phyloP scores from a whole-genome alignment of 2,888 invertebrate genomes.

The Agapetus fuscipes region DNA sequence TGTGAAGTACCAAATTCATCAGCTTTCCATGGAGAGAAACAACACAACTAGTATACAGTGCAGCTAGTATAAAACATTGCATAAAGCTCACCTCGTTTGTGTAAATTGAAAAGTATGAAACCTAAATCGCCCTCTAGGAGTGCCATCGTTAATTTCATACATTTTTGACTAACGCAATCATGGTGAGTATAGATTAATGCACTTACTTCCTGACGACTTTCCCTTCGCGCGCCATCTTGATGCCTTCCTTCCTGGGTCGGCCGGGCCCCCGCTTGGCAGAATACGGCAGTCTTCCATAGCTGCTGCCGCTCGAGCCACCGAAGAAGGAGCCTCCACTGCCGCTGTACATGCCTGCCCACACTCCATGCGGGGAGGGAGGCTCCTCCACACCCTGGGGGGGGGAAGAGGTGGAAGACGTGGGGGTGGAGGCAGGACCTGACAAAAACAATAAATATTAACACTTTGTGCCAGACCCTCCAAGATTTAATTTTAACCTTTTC shows the following conservation, averaged over 20 bases:
- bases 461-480: too few relatives aligned
- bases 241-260: constrained; percentile 68
- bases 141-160: too few relatives aligned
- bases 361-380: constrained; percentile 50
- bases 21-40: not conserved
- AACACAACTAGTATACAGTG: too few relatives aligned
- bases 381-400: constrained; percentile 48
- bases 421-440: constrained; percentile 57
- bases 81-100: too few relatives aligned
- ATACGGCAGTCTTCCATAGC: constrained; percentile 50
- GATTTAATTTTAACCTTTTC: too few relatives aligned
- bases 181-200: too few relatives aligned
- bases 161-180: too few relatives aligned
- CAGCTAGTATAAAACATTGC: too few relatives aligned
- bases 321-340: constrained; percentile 35
- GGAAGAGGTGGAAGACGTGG: constrained; percentile 54
- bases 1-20: too few relatives aligned
- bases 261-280: constrained; percentile 66
- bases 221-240: constrained; percentile 40
- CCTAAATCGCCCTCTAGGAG: too few relatives aligned
- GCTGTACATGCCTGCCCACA: constrained; percentile 22
- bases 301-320: constrained; percentile 56
- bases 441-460: too few relatives aligned
- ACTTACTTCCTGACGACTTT: constrained; percentile 41
- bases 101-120: too few relatives aligned